Conservation (phyloP, 1,140 invertebrate genomes). For the Halotydeus destructor region DNA sequence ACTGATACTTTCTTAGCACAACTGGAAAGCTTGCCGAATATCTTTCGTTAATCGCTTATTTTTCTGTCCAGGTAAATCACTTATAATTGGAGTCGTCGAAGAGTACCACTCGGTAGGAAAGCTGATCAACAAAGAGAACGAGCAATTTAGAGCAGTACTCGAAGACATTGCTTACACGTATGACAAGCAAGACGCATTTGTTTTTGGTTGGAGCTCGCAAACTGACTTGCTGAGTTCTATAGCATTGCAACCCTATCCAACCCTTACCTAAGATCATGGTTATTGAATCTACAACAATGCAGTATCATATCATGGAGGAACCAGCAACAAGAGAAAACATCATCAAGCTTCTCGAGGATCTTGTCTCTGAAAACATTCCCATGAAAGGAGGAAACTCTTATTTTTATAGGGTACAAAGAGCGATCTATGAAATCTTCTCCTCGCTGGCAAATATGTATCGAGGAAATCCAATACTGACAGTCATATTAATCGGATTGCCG, state of each 20-base stretch:
- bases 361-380: conserved; percentile 9
- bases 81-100: conserved; percentile 10
- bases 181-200: conserved; percentile 56
- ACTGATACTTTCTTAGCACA: conserved; percentile 3
- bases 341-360: conserved; percentile 20
- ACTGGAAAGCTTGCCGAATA: neutral
- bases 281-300: conserved; percentile 65
- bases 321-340: conserved; percentile 22
- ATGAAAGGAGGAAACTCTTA: conserved; percentile 46
- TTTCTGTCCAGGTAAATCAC: conserved; percentile 3
- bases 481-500: conserved; percentile 61
- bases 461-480: conserved; percentile 68
- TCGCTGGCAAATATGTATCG: conserved; percentile 48
- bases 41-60: neutral
- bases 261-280: conserved; percentile 66
- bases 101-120: conserved; percentile 2
- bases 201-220: conserved; percentile 72
- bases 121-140: conserved; percentile 2
- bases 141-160: conserved; percentile 52
- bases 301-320: conserved; percentile 62
- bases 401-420: conserved; percentile 43
- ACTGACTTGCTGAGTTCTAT: conserved; percentile 71
- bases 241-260: conserved; percentile 50
- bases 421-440: conserved; percentile 35
- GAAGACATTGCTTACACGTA: conserved; percentile 55